Conservation (phyloP, 1,140 invertebrate genomes). For the Wasmannia auropunctata region DNA sequence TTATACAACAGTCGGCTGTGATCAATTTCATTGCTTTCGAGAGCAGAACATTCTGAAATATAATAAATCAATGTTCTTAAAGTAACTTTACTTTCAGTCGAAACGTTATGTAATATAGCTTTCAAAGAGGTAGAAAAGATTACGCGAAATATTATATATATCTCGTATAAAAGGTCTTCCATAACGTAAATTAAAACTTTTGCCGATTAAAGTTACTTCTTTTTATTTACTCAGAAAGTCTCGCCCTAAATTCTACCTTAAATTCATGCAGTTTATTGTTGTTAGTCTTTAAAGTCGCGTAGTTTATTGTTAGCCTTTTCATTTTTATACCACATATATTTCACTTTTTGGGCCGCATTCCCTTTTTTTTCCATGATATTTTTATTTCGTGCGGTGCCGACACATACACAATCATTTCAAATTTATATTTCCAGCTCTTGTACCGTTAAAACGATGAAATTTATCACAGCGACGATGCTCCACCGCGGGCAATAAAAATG, state of each 20-base stretch:
- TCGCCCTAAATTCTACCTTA: not conserved
- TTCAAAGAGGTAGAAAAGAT: not conserved
- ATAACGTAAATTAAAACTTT: not conserved
- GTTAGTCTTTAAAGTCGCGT: not conserved
- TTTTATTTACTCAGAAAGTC: not conserved
- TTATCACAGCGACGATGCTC: conserved; percentile 16
- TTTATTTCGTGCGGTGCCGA: conserved; percentile 6
- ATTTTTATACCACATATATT: conserved; percentile 22
- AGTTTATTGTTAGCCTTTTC: not conserved
- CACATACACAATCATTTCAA: not conserved
- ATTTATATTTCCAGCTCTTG: conserved; percentile 25
- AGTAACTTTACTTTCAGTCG: not conserved
- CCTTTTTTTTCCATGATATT: not conserved
- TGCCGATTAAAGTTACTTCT: not conserved
- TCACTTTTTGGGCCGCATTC: not conserved
- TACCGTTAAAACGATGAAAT: conserved; percentile 15
- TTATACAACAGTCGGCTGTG: conserved; percentile 34
- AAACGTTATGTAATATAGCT: not conserved
- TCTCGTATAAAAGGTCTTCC: not conserved
- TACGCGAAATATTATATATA: not conserved
- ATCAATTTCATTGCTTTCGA: conserved; percentile 16
- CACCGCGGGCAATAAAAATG: not conserved
- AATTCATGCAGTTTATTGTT: not conserved
- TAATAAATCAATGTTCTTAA: conserved; percentile 11
- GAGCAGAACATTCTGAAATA: not conserved